phyloP scores from a whole-genome alignment of 2,113 vertebrate genomes.

The Oryzias celebensis region DNA sequence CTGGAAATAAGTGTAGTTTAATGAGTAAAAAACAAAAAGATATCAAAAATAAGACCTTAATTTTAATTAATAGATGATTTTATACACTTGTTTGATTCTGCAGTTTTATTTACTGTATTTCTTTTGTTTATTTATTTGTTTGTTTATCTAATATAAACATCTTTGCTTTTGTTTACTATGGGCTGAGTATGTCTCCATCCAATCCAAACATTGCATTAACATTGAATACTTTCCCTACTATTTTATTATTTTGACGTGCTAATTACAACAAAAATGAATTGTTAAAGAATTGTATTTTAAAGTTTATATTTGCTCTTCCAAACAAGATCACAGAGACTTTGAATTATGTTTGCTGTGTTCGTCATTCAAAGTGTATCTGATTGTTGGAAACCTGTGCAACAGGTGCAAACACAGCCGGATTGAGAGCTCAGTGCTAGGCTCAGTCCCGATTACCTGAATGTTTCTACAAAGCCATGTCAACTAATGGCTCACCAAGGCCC shows the following conservation, averaged over 20 bases:
- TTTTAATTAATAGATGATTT: too few relatives aligned
- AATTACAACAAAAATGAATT: too few relatives aligned
- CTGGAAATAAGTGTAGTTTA: background rate
- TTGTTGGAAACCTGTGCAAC: slow-evolving; percentile 29
- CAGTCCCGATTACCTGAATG: slow-evolving; percentile 66
- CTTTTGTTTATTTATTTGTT: too few relatives aligned
- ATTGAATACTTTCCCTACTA: too few relatives aligned
- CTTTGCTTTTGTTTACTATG: background rate
- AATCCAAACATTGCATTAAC: background rate
- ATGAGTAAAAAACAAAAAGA: slow-evolving; percentile 23
- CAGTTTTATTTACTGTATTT: slow-evolving; percentile 13
- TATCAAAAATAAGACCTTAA: slow-evolving; percentile 7
- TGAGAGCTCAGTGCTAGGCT: slow-evolving; percentile 53
- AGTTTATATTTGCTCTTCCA: background rate
- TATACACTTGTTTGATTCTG: slow-evolving; percentile 16
- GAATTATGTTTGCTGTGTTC: background rate
- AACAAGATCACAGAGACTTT: too few relatives aligned
- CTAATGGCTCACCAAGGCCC: slow-evolving; percentile 38
- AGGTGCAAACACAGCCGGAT: slow-evolving; percentile 67
- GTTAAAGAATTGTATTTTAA: too few relatives aligned
- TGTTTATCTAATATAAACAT: background rate
- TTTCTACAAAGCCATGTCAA: slow-evolving; percentile 46
- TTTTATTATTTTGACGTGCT: too few relatives aligned
- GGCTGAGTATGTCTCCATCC: background rate
- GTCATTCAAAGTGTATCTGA: background rate